phyloP scores from a whole-genome alignment of 2,888 invertebrate species.

The Agrenia bidenticulata region DNA sequence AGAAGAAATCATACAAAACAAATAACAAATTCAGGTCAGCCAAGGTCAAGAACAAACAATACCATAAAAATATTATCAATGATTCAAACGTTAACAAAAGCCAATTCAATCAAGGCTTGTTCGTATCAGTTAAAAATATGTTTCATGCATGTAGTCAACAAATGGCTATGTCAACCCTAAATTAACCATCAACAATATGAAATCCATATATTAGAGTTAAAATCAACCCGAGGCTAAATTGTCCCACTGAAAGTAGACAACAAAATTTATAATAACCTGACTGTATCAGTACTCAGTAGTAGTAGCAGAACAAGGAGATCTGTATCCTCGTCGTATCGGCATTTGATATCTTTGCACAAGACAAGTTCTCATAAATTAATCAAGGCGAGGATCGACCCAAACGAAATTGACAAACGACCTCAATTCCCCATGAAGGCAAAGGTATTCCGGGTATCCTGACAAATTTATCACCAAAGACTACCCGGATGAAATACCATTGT shows the following conservation, averaged over 20 bases:
- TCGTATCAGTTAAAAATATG: no score
- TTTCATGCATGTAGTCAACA: no score
- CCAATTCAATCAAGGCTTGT: not conserved
- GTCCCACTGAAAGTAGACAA: no score
- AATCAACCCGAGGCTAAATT: not conserved
- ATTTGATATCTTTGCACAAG: not conserved
- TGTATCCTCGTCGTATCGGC: no score
- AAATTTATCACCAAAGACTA: slow-evolving; percentile 1
- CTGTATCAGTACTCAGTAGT: no score
- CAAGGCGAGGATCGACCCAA: slow-evolving; percentile 11
- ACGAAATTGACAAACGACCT: slow-evolving; percentile 16
- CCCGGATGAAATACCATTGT: no score
- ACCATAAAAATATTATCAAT: not conserved
- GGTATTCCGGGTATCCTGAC: not conserved
- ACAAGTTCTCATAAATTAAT: slow-evolving; percentile 19
- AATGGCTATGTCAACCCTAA: no score
- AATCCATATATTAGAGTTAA: not conserved
- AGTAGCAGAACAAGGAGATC: no score
- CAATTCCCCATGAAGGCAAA: slow-evolving; percentile 8
- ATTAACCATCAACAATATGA: not conserved
- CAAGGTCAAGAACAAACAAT: slow-evolving; percentile 15
- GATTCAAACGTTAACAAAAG: not conserved
- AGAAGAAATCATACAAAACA: slow-evolving; percentile 22
- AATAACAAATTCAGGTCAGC: slow-evolving; percentile 28
- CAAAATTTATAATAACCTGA: no score